These are phyloP conservation scores for Calameuta pallipes DNA, from an alignment of 2,888 invertebrate species.

Conservation along the genomic window DNA sequence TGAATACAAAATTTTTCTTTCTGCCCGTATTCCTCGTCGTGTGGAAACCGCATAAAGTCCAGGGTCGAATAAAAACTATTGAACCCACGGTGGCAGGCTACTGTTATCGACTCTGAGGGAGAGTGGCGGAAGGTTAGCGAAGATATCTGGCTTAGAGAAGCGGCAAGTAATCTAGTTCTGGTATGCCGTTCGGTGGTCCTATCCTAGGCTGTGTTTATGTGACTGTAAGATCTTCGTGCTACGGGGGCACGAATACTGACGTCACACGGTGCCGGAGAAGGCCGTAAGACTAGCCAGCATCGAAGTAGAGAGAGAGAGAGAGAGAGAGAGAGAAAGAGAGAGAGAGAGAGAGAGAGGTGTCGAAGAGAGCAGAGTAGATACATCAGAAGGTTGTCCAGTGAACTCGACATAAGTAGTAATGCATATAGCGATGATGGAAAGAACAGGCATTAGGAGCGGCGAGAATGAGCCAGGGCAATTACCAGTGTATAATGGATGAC, in stretches of 20 bases:
- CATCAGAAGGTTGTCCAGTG: neutral
- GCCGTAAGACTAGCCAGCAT: neutral
- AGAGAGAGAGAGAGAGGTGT: neutral
- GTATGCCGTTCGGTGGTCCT: constrained; percentile 10
- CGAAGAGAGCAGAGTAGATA: neutral
- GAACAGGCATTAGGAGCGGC: neutral
- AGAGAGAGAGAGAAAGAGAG: neutral
- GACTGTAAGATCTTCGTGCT: constrained; percentile 22
- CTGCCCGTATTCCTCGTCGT: neutral
- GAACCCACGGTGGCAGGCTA: neutral
- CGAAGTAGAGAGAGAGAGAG: neutral
- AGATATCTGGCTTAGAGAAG: neutral
- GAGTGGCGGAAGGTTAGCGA: neutral
- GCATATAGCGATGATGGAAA: neutral
- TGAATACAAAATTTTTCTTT: neutral
- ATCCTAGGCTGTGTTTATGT: constrained; percentile 18
- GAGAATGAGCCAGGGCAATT: neutral
- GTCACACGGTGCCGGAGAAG: constrained; percentile 7
- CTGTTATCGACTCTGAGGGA: neutral
- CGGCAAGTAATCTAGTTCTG: constrained; percentile 22
- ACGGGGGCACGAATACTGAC: constrained; percentile 18
- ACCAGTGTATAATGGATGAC: neutral
- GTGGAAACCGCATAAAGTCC: neutral
- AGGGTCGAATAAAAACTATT: neutral
- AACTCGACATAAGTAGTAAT: neutral